Percentiles rank a stretch among this genome's conserved stretches.
Conservation (phyloP, 2,797 vertebrate species). For the Helarctos malayanus region DNA sequence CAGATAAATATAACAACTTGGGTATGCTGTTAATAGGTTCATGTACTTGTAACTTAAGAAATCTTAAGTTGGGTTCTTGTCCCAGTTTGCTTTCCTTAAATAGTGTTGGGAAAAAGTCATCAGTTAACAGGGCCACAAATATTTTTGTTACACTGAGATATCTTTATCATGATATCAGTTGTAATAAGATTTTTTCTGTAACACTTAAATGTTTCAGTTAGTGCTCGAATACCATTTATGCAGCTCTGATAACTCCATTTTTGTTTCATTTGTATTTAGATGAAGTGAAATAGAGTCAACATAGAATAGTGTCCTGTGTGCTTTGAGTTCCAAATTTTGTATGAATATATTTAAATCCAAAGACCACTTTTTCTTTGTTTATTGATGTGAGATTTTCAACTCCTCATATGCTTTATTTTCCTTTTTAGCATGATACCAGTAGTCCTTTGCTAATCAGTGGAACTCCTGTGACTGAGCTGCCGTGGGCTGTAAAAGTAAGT, state of each 20-base stretch:
- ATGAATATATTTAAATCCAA: constrained; percentile 49
- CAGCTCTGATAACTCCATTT: constrained; percentile 1
- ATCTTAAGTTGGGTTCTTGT: constrained; percentile 38
- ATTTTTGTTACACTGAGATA: constrained; percentile 53
- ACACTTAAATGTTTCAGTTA: constrained; percentile 41
- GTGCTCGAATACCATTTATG: background rate
- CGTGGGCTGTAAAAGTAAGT: constrained; percentile 98
- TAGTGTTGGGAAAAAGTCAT: constrained; percentile 33
- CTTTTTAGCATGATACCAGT: constrained; percentile 93
- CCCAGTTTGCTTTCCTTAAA: constrained; percentile 28
- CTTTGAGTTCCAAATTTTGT: constrained; percentile 39
- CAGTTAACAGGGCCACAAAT: background rate
- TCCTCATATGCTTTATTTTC: constrained; percentile 46
- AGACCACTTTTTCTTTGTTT: constrained; percentile 33
- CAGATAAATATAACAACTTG: constrained; percentile 56
- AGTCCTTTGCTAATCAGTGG: constrained; percentile 93
- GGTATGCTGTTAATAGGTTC: constrained; percentile 16
- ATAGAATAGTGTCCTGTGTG: constrained; percentile 3
- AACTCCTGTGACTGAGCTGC: constrained; percentile 90
- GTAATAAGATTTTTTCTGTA: constrained; percentile 13
- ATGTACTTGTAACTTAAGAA: constrained; percentile 18
- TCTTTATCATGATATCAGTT: constrained; percentile 37
- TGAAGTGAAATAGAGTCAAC: constrained; percentile 9
- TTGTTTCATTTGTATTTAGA: constrained; percentile 63
- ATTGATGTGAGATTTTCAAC: background rate